phyloP scores from a whole-genome alignment of 2,888 invertebrate genomes.

The Crossocerus cetratus region DNA sequence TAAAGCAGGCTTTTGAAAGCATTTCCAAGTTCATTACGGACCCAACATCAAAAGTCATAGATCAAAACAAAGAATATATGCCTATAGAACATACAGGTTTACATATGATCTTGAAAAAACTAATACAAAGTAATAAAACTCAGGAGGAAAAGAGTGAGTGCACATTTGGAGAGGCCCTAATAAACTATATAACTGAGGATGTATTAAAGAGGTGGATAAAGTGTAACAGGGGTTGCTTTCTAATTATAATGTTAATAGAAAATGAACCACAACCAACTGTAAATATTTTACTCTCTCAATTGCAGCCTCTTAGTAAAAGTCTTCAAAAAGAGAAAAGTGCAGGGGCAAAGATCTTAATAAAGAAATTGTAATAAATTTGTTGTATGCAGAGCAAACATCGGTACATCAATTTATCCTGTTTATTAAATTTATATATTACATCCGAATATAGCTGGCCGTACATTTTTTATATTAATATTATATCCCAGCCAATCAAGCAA shows the following conservation, averaged over 20 bases:
- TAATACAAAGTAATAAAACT: conserved; percentile 82
- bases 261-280: conserved; percentile 78
- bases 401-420: too few species aligned
- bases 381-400: neutral
- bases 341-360: conserved; percentile 83
- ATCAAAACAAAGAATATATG: conserved; percentile 71
- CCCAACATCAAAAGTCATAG: conserved; percentile 79
- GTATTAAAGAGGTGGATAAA: conserved; percentile 82
- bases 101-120: conserved; percentile 87
- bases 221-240: conserved; percentile 88
- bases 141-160: conserved; percentile 72
- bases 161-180: conserved; percentile 80
- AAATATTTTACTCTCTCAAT: conserved; percentile 77
- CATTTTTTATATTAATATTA: too few species aligned
- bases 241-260: conserved; percentile 84
- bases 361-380: conserved; percentile 72
- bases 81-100: conserved; percentile 86
- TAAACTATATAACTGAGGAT: conserved; percentile 78
- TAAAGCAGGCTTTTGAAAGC: conserved; percentile 76
- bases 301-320: conserved; percentile 76
- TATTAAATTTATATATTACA: neutral
- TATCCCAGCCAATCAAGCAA: too few species aligned
- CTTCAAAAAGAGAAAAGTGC: conserved; percentile 80
- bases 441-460: neutral
- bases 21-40: conserved; percentile 77